Percentiles rank a stretch among this genome's conserved stretches.
Evolutionary conservation across 35 echinoderm and acorn worm species (phyloP).

Genomic region (Holothuria glaberrima): DNA sequence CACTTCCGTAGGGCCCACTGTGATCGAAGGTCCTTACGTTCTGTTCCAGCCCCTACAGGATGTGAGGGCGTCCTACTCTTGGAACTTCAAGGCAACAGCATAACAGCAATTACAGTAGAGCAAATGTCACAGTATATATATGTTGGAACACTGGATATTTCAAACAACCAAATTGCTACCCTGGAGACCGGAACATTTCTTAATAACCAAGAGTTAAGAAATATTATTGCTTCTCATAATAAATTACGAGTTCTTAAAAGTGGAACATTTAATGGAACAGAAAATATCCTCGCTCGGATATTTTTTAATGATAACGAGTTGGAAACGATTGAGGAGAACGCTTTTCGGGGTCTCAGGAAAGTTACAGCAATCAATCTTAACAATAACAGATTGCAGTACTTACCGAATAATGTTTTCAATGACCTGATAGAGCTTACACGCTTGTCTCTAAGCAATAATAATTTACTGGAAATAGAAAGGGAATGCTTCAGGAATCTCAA

Average conservation of each 20-base stretch:
- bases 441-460: too few relatives aligned
- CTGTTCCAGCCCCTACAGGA: not conserved
- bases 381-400: too few relatives aligned
- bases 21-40: not conserved
- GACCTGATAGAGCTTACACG: too few relatives aligned
- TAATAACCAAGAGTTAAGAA: not conserved
- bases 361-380: too few relatives aligned
- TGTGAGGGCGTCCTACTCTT: not conserved
- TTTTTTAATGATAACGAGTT: too few relatives aligned
- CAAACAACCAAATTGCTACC: not conserved
- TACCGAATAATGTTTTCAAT: too few relatives aligned
- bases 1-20: not conserved
- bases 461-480: too few relatives aligned
- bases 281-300: too few relatives aligned
- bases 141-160: not conserved
- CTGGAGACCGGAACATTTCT: not conserved
- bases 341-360: too few relatives aligned
- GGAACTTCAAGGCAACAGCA: not conserved
- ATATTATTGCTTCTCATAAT: not conserved
- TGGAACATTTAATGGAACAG: not conserved
- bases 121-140: not conserved
- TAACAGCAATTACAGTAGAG: not conserved
- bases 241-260: not conserved
- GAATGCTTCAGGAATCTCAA: too few relatives aligned
- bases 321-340: too few relatives aligned